These are phyloP conservation scores for Psylliodes chrysocephalus DNA, from an alignment of 2,888 invertebrate genomes.

Conservation along the genomic window DNA sequence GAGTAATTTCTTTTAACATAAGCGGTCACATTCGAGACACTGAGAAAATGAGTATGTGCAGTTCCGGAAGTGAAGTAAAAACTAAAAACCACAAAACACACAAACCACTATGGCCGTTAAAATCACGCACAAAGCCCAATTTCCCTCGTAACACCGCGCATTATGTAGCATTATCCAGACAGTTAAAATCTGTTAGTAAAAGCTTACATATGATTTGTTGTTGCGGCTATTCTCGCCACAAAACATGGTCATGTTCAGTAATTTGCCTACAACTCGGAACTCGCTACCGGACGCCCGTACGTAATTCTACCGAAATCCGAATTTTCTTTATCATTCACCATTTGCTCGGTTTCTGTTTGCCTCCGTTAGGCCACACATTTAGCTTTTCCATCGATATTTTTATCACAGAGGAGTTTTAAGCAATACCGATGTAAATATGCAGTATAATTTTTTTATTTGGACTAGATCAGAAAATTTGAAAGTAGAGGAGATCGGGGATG, in stretches of 20 bases:
- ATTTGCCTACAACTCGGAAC: slow-evolving; percentile 42
- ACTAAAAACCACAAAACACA: slow-evolving; percentile 57
- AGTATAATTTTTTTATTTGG: too few relatives aligned
- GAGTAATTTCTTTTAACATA: background rate
- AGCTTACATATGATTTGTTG: slow-evolving; percentile 65
- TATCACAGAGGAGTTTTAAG: background rate
- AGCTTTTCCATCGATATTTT: background rate
- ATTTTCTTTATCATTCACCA: slow-evolving; percentile 17
- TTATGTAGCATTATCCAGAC: slow-evolving; percentile 64
- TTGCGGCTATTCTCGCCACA: slow-evolving; percentile 62
- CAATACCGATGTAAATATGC: too few relatives aligned
- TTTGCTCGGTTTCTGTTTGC: slow-evolving; percentile 1
- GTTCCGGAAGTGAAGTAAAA: slow-evolving; percentile 41
- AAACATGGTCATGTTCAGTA: slow-evolving; percentile 56
- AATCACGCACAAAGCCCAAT: slow-evolving; percentile 62
- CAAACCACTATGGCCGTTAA: slow-evolving; percentile 61
- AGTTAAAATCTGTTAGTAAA: slow-evolving; percentile 65
- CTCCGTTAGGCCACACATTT: background rate
- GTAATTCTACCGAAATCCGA: slow-evolving; percentile 13
- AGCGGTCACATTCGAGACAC: slow-evolving; percentile 37
- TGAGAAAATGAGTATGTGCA: slow-evolving; percentile 50
- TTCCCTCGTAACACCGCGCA: slow-evolving; percentile 63
- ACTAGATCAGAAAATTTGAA: too few relatives aligned
- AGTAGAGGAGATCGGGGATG: too few relatives aligned
- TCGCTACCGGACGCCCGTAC: slow-evolving; percentile 27